Base-by-base conservation (phyloP, 2,113 vertebrate species). In the Ursus arctos region DNA sequence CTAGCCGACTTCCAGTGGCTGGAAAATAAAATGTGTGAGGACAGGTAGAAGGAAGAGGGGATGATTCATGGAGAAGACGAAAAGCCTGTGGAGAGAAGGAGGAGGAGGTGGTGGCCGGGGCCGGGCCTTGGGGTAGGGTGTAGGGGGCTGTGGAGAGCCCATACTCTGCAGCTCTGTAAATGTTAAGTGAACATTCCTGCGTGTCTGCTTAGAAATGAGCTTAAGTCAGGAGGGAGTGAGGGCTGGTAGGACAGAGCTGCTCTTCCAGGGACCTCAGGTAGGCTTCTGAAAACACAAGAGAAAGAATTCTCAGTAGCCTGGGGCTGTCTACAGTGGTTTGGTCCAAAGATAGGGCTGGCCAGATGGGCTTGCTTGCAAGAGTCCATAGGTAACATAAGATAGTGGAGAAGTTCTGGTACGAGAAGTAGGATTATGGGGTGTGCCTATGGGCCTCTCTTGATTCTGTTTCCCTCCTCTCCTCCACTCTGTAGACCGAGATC, bases 21-120 rank as follows among this genome's bases (percentile, higher is more conserved):
- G 71, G 95, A 94, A 95, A 97, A 90, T 65, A 93, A 79, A 76
- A 57, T 65, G 55, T 88, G 49, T 82, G 94, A 96, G 71, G 92
- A 84, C 36, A 92, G 91, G 92, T 84, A 65, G 43, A 82, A 71
- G 55, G 61, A 93, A 92, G 65, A 92, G 51, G 69, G 33, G 19
- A 61, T 87, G 77, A 96, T 86, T 97, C 53, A n/a, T 11, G 22
- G 19, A 51, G 76, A 71, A 92, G 77, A 40, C 1, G 2, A 59
- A 63, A 43, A 72, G 47, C 47, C 26, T 43, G 21, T 36, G 76
- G 76, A 55, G 82, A 77, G 81, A 69, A 47, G 43, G 57, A 72
- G 36, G 53, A 13, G 43, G 67, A 61, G 40, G 80, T 2, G 9
- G 18, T 71, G 47, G 79, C 53, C 51, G 86, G 67, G 61, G 71